These are phyloP conservation scores for human DNA, from an alignment of 2,113 vertebrate genomes.

Conservation along the genomic window GRCh38 chr6:76772501-76773000, in stretches of 20 bases:
- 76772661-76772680: background rate
- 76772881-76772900: background rate
- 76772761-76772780: background rate
- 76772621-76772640: background rate
- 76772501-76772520: background rate
- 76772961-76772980: background rate
- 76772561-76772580: background rate
- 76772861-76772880: background rate
- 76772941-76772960: background rate
- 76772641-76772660: background rate
- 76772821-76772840: background rate
- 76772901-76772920: background rate
- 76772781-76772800: background rate
- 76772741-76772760: background rate
- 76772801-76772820: background rate
- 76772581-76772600: background rate
- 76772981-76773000: background rate
- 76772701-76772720: background rate
- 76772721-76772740: background rate
- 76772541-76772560: background rate
- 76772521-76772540: background rate
- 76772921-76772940: background rate
- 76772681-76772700: background rate
- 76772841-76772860: background rate
- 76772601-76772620: background rate